Conservation (phyloP, 2,797 vertebrate species). For the Echeneis naucrates region DNA sequence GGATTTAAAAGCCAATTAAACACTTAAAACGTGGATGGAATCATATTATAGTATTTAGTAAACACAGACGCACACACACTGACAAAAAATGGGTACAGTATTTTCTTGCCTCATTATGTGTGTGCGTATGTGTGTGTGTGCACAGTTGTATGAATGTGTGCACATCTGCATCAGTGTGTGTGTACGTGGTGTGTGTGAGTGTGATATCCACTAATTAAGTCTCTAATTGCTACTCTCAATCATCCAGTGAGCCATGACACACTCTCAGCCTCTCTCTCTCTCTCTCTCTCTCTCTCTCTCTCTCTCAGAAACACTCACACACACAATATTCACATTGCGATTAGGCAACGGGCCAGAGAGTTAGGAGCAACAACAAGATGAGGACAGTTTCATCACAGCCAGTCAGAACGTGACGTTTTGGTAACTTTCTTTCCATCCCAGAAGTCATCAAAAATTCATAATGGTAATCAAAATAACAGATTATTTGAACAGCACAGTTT, state of each 20-base stretch:
- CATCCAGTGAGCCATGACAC: constrained; percentile 70
- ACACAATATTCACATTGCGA: constrained; percentile 57
- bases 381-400: constrained; percentile 70
- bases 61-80: constrained; percentile 58
- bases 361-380: constrained; percentile 60
- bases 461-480: constrained; percentile 48
- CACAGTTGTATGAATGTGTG: constrained; percentile 21
- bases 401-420: constrained; percentile 47
- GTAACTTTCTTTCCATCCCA: constrained; percentile 50
- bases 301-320: constrained; percentile 3
- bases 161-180: constrained; percentile 51
- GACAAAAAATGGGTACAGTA: constrained; percentile 64
- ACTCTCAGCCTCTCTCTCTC: constrained; percentile 29
- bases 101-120: constrained; percentile 64
- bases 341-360: constrained; percentile 72
- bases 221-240: constrained; percentile 83
- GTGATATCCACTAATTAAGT: constrained; percentile 78
- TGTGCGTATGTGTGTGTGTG: constrained; percentile 17
- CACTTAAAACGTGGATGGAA: constrained; percentile 83
- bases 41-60: constrained; percentile 74
- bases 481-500: constrained; percentile 32
- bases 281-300: neutral
- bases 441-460: constrained; percentile 31
- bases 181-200: constrained; percentile 52
- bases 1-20: constrained; percentile 84